Conservation (phyloP, 2,888 invertebrate species). For the Phlogophora meticulosa region DNA sequence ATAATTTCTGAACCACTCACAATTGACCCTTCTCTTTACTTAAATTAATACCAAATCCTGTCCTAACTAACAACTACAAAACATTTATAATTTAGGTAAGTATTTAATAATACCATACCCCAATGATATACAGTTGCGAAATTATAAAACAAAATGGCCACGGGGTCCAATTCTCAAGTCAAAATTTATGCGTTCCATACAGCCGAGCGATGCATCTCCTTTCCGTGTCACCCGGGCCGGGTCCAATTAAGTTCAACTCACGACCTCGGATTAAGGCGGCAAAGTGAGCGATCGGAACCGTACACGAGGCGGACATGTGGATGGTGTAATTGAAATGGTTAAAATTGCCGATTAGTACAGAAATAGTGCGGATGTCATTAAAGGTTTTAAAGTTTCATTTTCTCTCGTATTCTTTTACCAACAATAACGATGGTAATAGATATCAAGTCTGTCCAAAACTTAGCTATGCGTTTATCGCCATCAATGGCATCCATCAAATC, state of each 20-base stretch:
- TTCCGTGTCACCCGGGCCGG: conserved; percentile 89
- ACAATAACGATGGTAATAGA: background rate
- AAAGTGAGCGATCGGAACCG: conserved; percentile 64
- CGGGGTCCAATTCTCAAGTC: conserved; percentile 80
- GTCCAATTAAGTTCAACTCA: conserved; percentile 90
- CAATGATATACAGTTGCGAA: conserved; percentile 69
- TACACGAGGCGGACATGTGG: conserved; percentile 13
- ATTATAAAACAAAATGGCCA: conserved; percentile 83
- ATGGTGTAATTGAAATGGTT: conserved; percentile 34
- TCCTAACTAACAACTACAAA: conserved; percentile 41
- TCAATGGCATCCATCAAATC: no score
- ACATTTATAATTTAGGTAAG: conserved; percentile 62
- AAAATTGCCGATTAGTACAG: conserved; percentile 13
- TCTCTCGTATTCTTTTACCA: no score
- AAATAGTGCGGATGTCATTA: background rate
- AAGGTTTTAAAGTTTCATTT: background rate
- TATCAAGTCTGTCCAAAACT: no score
- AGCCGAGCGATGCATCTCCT: conserved; percentile 88
- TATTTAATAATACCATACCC: conserved; percentile 63
- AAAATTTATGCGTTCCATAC: conserved; percentile 89
- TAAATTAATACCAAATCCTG: conserved; percentile 21
- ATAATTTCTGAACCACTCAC: background rate
- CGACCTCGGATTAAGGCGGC: conserved; percentile 83
- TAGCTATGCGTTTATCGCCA: no score
- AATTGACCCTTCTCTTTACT: background rate